phyloP scores from a whole-genome alignment of 2,797 vertebrate genomes.

The Schizothorax lantsangensis region DNA sequence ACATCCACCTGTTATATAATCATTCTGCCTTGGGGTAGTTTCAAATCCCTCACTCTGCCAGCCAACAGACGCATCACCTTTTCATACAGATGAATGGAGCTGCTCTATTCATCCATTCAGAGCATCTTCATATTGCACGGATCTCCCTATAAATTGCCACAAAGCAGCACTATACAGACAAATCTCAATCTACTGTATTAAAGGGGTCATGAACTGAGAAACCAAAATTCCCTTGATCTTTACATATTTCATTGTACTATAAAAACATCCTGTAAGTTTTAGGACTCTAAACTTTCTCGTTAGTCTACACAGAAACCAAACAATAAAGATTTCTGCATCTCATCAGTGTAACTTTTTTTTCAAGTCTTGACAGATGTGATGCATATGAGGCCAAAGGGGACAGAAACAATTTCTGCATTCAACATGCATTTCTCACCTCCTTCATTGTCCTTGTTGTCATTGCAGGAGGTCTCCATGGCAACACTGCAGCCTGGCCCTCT shows the following conservation, averaged over 20 bases:
- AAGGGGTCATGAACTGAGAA: background rate
- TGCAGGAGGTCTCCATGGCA: constrained; percentile 91
- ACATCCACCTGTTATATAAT: constrained; percentile 51
- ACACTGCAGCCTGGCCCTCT: constrained; percentile 88
- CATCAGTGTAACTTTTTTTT: background rate
- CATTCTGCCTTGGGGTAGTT: constrained; percentile 32
- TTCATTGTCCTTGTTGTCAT: constrained; percentile 91
- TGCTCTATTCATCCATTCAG: constrained; percentile 29
- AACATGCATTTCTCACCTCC: constrained; percentile 81
- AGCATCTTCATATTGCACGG: background rate
- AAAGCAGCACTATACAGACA: background rate
- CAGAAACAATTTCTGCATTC: background rate
- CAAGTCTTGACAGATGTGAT: background rate
- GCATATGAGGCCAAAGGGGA: background rate
- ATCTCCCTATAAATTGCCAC: constrained; percentile 29
- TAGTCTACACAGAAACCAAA: background rate
- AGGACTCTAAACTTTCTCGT: background rate
- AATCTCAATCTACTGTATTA: background rate
- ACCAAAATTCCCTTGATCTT: background rate
- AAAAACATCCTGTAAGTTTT: background rate
- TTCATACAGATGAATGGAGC: constrained; percentile 27
- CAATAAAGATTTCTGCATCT: background rate
- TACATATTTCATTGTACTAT: background rate
- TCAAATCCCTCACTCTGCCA: constrained; percentile 26
- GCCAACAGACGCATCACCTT: constrained; percentile 38